phyloP scores from a whole-genome alignment of 2,888 invertebrate species.

The Acleris emargana region DNA sequence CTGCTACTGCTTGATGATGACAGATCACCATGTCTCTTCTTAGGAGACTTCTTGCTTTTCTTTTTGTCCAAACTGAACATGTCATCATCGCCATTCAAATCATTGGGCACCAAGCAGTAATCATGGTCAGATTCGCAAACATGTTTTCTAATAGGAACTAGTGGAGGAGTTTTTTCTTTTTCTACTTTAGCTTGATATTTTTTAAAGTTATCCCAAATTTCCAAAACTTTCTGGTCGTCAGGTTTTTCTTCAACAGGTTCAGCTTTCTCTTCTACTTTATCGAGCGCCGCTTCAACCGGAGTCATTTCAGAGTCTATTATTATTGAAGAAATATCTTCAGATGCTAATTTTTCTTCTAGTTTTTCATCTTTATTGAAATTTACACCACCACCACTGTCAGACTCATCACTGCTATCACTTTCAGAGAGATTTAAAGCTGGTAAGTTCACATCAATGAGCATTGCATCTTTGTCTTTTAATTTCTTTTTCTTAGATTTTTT shows the following conservation, averaged over 20 bases:
- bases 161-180: conserved; percentile 73
- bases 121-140: conserved; percentile 89
- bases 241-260: conserved; percentile 71
- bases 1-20: conserved; percentile 91
- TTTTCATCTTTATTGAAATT: conserved; percentile 54
- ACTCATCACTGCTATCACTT: conserved; percentile 91
- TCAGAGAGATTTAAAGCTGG: conserved; percentile 93
- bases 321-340: conserved; percentile 43
- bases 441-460: conserved; percentile 84
- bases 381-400: conserved; percentile 65
- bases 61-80: conserved; percentile 66
- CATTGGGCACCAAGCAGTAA: conserved; percentile 85
- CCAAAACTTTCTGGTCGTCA: conserved; percentile 85
- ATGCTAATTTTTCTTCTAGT: conserved; percentile 47
- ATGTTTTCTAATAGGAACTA: conserved; percentile 80
- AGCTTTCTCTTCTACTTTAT: conserved; percentile 46
- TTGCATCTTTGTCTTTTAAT: conserved; percentile 74
- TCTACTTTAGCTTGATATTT: conserved; percentile 88
- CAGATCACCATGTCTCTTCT: conserved; percentile 74
- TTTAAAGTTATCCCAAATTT: conserved; percentile 91
- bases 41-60: conserved; percentile 79
- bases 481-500: conserved; percentile 79
- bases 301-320: conserved; percentile 43
- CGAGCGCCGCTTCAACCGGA: conserved; percentile 35
- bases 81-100: conserved; percentile 76